A percentile compares a stretch with the other conserved stretches of the same genome.
phyloP scores from a whole-genome alignment of 2,888 invertebrate genomes.

The Tinea pellionella region DNA sequence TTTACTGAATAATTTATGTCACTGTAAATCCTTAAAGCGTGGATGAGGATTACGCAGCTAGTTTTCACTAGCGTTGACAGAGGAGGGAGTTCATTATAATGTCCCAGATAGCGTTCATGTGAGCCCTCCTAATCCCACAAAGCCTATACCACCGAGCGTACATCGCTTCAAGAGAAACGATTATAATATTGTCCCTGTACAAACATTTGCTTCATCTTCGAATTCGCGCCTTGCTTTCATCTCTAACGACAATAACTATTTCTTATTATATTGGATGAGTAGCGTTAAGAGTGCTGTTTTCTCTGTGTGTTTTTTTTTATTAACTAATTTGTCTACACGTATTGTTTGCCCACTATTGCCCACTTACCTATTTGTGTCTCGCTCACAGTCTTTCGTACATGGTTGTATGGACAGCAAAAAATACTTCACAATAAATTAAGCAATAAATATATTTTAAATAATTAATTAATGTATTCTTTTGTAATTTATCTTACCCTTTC shows the following conservation, averaged over 20 bases:
- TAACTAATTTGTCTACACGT: too few species aligned
- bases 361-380: too few species aligned
- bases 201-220: constrained; percentile 10
- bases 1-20: constrained; percentile 3
- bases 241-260: constrained; percentile 2
- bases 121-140: constrained; percentile 11
- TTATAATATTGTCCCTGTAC: constrained; percentile 9
- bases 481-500: too few species aligned
- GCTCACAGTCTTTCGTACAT: too few species aligned
- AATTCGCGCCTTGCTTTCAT: constrained; percentile 9
- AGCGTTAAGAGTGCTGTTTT: background rate
- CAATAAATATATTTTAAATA: too few species aligned
- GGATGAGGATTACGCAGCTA: constrained; percentile 11
- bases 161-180: constrained; percentile 4
- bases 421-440: too few species aligned
- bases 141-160: constrained; percentile 3
- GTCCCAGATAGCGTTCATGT: constrained; percentile 8
- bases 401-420: too few species aligned
- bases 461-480: too few species aligned
- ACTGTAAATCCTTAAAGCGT: constrained; percentile 10
- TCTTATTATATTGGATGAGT: background rate
- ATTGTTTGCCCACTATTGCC: too few species aligned
- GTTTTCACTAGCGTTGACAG: constrained; percentile 9
- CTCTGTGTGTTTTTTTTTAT: background rate
- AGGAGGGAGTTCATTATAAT: constrained; percentile 12